A percentile compares a stretch with the other conserved stretches of the same genome.
Evolutionary conservation across 2,797 vertebrate genomes (phyloP).

Genomic region (Cynodonichthys magdalenae): DNA sequence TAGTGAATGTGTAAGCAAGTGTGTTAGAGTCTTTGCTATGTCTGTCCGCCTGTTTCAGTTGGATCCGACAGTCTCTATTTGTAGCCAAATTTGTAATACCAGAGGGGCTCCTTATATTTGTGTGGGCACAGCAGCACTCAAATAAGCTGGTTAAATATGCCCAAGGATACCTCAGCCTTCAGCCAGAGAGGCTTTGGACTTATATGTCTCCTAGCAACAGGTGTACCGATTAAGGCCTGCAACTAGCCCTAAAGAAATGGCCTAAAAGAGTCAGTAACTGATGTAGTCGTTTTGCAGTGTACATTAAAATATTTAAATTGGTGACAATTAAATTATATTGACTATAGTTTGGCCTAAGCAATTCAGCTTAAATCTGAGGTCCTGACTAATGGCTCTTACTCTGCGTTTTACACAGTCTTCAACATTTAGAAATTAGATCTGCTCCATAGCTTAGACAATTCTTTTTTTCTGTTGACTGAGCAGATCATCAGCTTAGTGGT

Average conservation of each 20-base stretch:
- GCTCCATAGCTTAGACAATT: conserved; percentile 11
- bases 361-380: not conserved
- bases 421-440: conserved; percentile 8
- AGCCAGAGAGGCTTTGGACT: conserved; percentile 83
- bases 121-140: conserved; percentile 77
- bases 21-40: conserved; percentile 14
- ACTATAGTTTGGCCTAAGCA: not conserved
- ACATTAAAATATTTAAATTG: conserved; percentile 21
- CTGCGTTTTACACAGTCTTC: not conserved
- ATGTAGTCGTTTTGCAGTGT: conserved; percentile 19
- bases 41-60: conserved; percentile 27
- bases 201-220: conserved; percentile 88
- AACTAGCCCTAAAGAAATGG: conserved; percentile 66
- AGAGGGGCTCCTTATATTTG: conserved; percentile 74
- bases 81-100: conserved; percentile 59
- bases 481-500: conserved; percentile 52
- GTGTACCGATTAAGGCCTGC: conserved; percentile 81
- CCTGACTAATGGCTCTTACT: not conserved
- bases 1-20: not conserved
- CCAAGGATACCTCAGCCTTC: conserved; percentile 81
- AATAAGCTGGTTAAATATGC: conserved; percentile 87
- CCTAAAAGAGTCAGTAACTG: conserved; percentile 55
- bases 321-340: not conserved
- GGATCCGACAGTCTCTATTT: conserved; percentile 32
- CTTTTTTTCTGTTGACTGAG: conserved; percentile 65